phyloP scores from a whole-genome alignment of 2,113 vertebrate genomes.

The Phalacrocorax brasilianus region DNA sequence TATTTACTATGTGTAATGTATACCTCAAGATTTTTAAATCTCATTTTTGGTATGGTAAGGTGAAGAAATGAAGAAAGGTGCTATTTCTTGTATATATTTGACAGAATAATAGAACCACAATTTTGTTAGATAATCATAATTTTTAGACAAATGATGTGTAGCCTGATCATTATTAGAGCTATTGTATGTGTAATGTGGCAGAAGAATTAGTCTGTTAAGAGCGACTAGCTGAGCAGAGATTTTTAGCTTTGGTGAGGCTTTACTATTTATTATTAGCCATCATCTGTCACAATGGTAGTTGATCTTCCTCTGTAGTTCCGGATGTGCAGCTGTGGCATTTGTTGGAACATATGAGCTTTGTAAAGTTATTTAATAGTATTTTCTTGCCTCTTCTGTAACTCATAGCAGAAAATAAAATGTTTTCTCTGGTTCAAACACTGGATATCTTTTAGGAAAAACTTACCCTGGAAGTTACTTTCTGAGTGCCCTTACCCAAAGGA shows the following conservation, averaged over 20 bases:
- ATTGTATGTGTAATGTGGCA: background rate
- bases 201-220: background rate
- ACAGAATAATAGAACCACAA: background rate
- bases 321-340: background rate
- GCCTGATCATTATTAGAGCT: background rate
- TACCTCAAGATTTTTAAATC: background rate
- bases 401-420: background rate
- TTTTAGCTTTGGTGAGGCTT: background rate
- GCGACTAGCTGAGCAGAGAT: background rate
- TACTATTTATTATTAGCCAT: background rate
- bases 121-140: background rate
- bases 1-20: rapidly evolving
- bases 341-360: background rate
- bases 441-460: background rate
- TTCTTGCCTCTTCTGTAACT: background rate
- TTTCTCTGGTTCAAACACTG: background rate
- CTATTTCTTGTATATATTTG: background rate
- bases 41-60: background rate
- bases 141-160: background rate
- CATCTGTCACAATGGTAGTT: background rate
- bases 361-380: background rate
- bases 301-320: background rate
- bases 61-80: background rate
- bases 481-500: background rate
- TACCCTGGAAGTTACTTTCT: background rate